Base-by-base conservation (phyloP, 2,888 invertebrate species). In the Amiota mariae region DNA sequence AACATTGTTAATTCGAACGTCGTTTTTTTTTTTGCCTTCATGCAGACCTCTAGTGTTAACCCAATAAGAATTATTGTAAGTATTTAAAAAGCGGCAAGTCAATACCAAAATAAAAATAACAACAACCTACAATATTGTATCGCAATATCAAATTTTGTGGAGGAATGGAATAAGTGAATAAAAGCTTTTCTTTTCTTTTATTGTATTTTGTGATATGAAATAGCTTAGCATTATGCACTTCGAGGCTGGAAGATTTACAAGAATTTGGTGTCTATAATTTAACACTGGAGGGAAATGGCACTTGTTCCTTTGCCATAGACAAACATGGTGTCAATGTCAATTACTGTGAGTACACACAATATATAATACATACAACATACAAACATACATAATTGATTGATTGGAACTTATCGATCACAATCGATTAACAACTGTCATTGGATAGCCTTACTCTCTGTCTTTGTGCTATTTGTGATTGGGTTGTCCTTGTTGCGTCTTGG, bases 191-290 rank as follows among this genome's bases (percentile, higher is more conserved):
- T 64, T 61, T 70, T 49, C 18, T 1, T 36, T 20, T n/a, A n/a
- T 3, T 24, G 1, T 1, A 24, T 24, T 2, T 24, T 1, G 3
- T 24, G 24, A 24, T 24, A 36, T 36, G 36, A 36, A 6, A 18
- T 88, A 94, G 94, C 72, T 90, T 92, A 12, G 84, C 93, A 57
- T 79, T 93, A 70, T 95, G 94, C 66, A 78, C 79, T n/a, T 72
- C 85, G 24, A 75, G 78, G 20, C 82, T 81, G 70, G 80, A 63
- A 48, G 66, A 92, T 73, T 86, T 95, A 79, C 93, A 93, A 1
- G 93, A 95, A 89, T 95, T 94, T 83, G 95, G 95, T 6, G 92
- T 94, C 72, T 95, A 95, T 86, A 91, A 92, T 74, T 89, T 95
- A 63, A 91, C 91, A 56, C 88, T 93, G 1, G 87, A 90, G 15